Conservation (phyloP, 2,113 vertebrate genomes). For the Mastomys coucha region DNA sequence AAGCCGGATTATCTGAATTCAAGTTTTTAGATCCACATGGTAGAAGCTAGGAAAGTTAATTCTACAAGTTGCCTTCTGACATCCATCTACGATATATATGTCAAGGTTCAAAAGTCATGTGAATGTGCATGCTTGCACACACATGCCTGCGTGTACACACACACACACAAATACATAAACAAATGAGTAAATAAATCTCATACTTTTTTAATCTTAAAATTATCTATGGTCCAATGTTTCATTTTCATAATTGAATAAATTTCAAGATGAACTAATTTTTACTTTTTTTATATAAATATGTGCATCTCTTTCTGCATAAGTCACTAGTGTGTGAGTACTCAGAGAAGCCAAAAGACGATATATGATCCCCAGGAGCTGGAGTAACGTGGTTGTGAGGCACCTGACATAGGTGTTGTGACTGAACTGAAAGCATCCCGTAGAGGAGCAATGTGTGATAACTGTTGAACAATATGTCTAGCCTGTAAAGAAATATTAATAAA, state of each 20-base stretch:
- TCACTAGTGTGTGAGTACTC: not conserved
- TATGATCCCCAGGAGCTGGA: not conserved
- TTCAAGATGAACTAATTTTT: not conserved
- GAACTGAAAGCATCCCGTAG: not conserved
- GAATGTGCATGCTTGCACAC: too few relatives aligned
- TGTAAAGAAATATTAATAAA: not conserved
- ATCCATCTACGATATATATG: not conserved
- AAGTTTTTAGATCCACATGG: not conserved
- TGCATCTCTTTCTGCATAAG: too few relatives aligned
- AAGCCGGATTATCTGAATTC: not conserved
- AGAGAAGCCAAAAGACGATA: not conserved
- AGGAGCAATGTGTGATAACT: not conserved
- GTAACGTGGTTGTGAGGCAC: not conserved
- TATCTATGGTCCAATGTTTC: not conserved
- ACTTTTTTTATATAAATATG: not conserved
- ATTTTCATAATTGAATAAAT: conserved; percentile 35
- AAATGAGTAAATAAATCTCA: not conserved
- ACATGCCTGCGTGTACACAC: too few relatives aligned
- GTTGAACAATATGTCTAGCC: not conserved
- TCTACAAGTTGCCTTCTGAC: not conserved
- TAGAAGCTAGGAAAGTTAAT: not conserved
- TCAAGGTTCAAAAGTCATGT: not conserved
- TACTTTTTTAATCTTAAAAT: not conserved
- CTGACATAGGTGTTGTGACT: not conserved
- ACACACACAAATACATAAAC: too few relatives aligned